phyloP scores from a whole-genome alignment of 2,797 vertebrate species.

The Monodelphis domestica region DNA sequence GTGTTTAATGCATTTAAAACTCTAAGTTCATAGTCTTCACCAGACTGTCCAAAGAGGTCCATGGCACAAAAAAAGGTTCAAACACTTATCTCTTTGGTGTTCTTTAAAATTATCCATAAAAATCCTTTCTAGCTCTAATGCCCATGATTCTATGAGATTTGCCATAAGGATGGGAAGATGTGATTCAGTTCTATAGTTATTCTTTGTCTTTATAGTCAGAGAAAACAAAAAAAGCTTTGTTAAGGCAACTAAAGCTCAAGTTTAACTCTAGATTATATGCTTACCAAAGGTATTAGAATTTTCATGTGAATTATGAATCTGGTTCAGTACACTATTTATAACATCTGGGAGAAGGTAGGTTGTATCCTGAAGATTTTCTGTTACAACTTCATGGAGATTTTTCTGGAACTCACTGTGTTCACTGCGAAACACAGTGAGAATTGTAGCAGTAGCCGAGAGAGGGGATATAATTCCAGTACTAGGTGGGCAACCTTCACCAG shows the following conservation, averaged over 20 bases:
- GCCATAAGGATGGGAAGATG: neutral
- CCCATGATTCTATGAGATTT: neutral
- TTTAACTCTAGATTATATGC: neutral
- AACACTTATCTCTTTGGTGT: neutral
- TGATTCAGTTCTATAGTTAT: neutral
- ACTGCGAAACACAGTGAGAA: conserved; percentile 88
- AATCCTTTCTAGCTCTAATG: neutral
- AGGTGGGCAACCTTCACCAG: conserved; percentile 80
- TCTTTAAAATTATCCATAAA: neutral
- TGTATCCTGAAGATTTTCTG: conserved; percentile 71
- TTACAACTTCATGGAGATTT: conserved; percentile 55
- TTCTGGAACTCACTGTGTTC: conserved; percentile 71
- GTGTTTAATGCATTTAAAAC: neutral
- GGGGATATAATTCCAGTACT: conserved; percentile 90
- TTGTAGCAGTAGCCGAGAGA: conserved; percentile 84
- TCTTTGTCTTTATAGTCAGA: neutral
- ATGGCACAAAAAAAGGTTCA: neutral
- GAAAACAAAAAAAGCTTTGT: neutral
- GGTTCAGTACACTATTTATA: conserved; percentile 87
- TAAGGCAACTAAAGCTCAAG: neutral
- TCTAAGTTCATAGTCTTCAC: neutral
- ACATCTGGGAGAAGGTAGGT: conserved; percentile 86
- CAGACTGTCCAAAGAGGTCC: too few relatives aligned
- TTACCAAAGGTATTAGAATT: conserved; percentile 77
- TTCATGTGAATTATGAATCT: conserved; percentile 81